Evolutionary conservation across 2,797 vertebrate genomes (phyloP).

Genomic region (Tolypeutes matacus): DNA sequence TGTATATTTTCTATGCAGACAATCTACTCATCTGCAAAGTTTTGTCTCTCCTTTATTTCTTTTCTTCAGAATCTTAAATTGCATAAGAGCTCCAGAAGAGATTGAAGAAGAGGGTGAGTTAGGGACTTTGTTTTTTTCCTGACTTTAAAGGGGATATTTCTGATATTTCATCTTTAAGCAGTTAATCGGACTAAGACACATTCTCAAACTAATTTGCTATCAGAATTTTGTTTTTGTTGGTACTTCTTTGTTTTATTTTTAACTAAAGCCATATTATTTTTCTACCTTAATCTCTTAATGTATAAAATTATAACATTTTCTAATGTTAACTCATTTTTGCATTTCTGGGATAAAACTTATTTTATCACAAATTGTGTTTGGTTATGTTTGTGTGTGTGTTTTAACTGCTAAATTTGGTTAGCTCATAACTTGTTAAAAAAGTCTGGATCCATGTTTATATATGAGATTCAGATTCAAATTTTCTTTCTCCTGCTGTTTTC

Average conservation of each 20-base stretch:
- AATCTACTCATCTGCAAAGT: background rate
- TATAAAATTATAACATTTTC: conserved; percentile 19
- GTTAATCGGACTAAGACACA: background rate
- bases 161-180: background rate
- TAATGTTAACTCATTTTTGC: background rate
- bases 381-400: background rate
- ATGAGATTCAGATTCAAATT: background rate
- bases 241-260: background rate
- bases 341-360: background rate
- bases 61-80: background rate
- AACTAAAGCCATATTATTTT: background rate
- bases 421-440: background rate
- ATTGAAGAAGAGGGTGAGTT: background rate
- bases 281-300: background rate
- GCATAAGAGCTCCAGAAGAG: background rate
- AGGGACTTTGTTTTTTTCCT: background rate
- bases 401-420: background rate
- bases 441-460: background rate
- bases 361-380: conserved; percentile 18
- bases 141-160: background rate
- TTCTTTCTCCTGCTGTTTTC: background rate
- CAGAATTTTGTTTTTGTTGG: background rate
- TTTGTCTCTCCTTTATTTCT: background rate
- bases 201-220: background rate
- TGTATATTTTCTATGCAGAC: background rate